Base-by-base conservation (phyloP, 2,113 vertebrate species). In the Oreochromis niloticus region DNA sequence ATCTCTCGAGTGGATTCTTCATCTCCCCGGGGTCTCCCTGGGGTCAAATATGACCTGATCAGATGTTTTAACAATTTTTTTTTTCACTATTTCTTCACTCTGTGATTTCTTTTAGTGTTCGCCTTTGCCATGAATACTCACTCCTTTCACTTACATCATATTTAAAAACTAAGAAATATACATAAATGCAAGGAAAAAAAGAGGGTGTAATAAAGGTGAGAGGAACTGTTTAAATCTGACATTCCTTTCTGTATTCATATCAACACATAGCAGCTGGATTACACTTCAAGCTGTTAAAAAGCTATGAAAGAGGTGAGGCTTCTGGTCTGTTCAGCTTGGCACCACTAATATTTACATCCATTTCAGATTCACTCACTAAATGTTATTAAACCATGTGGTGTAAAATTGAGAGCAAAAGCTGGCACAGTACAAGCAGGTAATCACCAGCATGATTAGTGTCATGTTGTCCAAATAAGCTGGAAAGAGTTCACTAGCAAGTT, bases 151-250 rank as follows among this genome's bases (percentile, higher is more conserved):
- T 54, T 63, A 78, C 16, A 80, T 73, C n/a, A 61, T 86, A 55
- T 88, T 93, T 91, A 88, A 86, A 91, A 87, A 85, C 78, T 79
- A 84, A 82, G 22, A 80, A 82, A 71, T 59, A n/a, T 88, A 91
- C 90, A 78, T 19, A 83, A 46, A 78, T 56, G 63, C 13, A 24
- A 50, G 56, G 32, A 19, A 52, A 50, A 43, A 73, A 17, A 36
- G 12, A 32, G 50, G 61, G 48, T 17, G 7, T 14, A 36, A 61
- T 12, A 66, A 14, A 66, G 46, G 79, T 19, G 41, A 79, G 52
- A 71, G 82, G 61, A 61, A 81, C 34, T 80, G 84, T 79, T 54
- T 82, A 56, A 30, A 85, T 93, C 85, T 87, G 83, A 80, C 24
- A 86, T 55, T 90, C 43, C 59, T 59, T 75, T 39, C 30, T 73